Base-by-base conservation (phyloP, 23 tunicate genomes). In the Phallusia fumigata region DNA sequence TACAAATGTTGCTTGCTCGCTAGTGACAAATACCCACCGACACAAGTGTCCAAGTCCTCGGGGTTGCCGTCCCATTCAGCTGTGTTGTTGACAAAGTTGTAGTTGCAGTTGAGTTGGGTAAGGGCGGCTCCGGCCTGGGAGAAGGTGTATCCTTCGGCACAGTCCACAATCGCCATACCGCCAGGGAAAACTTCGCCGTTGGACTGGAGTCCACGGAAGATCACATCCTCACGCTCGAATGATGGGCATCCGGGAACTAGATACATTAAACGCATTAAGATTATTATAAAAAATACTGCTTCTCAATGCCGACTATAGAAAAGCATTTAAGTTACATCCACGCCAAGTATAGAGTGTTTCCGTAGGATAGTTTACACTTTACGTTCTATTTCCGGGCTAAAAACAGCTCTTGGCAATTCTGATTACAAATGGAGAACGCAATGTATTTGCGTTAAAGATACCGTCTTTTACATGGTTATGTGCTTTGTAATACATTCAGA, bases 201-300 rank as follows among this genome's bases (percentile, higher is more conserved):
- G 30, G 73, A 36, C 45, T 86, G 88, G 0, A 86, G 52, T 26
- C 90, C 89, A 52, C 74, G 53, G 90, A 89, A 85, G 6, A 52
- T 36, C 24, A 81, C 89, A 51, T 52, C 65, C 11, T 78, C 85
- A 0, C 33, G 65, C 72, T 52, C 88, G 86, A 89, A 82, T n/a
- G 85, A 44, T 85, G 93, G 90, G 83, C 98, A 94, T 52, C 86
- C 72, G 19, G 94, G 90, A 19, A 94, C 98, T 94, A 78, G 8
- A 40, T 3, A 40, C 8, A 40, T 3, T 40, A 5, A 40, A 10
- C 47, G 47, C 10, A 10, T 40, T 40, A 40, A 40, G 47, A 3
- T 40, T 40, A 5, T 3, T 40, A 40, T 40, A n/a, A n/a, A n/a
- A n/a, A n/a, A n/a, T n/a, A n/a, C n/a, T n/a, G n/a, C n/a, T n/a